Evolutionary conservation across 2,113 vertebrate genomes (phyloP), one percentile per base, ranked within the genome.

Genomic region (Tragelaphus buxtoni): DNA sequence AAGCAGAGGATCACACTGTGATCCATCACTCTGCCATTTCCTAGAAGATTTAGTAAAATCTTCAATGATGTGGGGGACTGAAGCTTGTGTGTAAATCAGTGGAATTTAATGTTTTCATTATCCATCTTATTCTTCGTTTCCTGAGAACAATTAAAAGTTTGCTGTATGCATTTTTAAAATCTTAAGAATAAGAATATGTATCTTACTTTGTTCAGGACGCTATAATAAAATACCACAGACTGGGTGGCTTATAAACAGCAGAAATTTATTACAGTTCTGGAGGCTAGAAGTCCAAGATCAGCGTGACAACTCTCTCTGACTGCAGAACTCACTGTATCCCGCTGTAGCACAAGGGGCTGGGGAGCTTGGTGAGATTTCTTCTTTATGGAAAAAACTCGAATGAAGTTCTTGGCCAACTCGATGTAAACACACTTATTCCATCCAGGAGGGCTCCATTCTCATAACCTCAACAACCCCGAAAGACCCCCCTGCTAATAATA

Each of bases 41-140:
- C 90, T 69, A 58, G 22, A 47, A 60, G 47, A 63, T 76, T 53
- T 60, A 80, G 74, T 45, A 82, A 89, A 92, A 65, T 88, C 81
- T 60, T 80, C 35, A 58, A 49, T 85, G 58, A 65, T 32, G 55
- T 5, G 81, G 32, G 32, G 7, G 13, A 69, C 56, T 14, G n/a
- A 65, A 55, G 30, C 47, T 6, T n/a, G 1, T 72, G n/a, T 53
- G 49, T 69, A 55, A 87, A 35, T 82, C 30, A n/a, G 24, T 65
- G 74, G n/a, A 28, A 32, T 53, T 84, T 65, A 60, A 28, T 56
- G n/a, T 84, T 77, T 24, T 17, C 30, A 24, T 60, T 39, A 47
- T 9, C 51, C 4, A 6, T 47, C 17, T 74, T 88, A 14, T 69
- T 86, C 42, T 77, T 5, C 80, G 22, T 45, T 79, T 92, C 74